Evolutionary conservation across 2,113 vertebrate species (phyloP).

Genomic region (Xenopus borealis): DNA sequence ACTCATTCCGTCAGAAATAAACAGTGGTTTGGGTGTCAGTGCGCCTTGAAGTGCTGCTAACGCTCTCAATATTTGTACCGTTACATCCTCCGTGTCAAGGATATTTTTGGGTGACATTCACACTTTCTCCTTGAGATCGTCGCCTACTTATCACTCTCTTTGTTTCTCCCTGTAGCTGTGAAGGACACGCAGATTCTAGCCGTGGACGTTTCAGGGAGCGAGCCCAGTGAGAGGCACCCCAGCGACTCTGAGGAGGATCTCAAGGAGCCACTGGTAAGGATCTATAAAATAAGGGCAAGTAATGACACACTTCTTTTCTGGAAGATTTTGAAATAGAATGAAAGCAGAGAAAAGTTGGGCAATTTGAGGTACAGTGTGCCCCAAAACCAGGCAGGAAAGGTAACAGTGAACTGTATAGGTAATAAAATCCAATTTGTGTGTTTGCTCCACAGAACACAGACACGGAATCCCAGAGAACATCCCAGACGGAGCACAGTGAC

Average conservation of each 20-base stretch:
- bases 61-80: not conserved
- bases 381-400: too few relatives aligned
- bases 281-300: too few relatives aligned
- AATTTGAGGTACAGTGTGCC: too few relatives aligned
- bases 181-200: constrained; percentile 27
- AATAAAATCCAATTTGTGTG: too few relatives aligned
- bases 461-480: constrained; percentile 78
- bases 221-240: constrained; percentile 71
- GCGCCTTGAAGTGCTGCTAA: too few relatives aligned
- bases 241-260: constrained; percentile 76
- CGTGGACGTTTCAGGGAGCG: constrained; percentile 76
- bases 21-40: too few relatives aligned
- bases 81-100: not conserved
- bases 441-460: constrained; percentile 69
- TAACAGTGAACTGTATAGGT: too few relatives aligned
- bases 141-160: not conserved
- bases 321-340: too few relatives aligned
- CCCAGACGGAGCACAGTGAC: constrained; percentile 78
- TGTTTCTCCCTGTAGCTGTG: constrained; percentile 12
- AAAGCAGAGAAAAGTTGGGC: too few relatives aligned
- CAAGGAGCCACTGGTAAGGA: constrained; percentile 76
- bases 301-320: too few relatives aligned
- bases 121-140: not conserved
- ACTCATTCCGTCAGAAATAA: too few relatives aligned
- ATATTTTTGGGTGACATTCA: too few relatives aligned